A percentile compares a stretch with the other conserved stretches of the same genome.
Evolutionary conservation across 2,888 invertebrate species (phyloP).

Genomic region (Branchipolynoe longqiensis): DNA sequence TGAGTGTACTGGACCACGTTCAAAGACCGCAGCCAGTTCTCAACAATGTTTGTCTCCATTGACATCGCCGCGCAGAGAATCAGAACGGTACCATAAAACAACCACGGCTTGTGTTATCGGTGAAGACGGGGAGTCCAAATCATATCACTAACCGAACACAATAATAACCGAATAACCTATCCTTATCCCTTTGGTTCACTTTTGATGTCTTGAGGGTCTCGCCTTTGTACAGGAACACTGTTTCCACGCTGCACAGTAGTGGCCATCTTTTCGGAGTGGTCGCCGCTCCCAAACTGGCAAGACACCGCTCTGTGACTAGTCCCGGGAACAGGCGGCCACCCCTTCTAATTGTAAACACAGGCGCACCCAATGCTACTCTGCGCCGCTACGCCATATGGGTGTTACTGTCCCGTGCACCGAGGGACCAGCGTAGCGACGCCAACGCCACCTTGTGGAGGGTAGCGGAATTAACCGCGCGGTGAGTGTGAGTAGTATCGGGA

Average conservation of each 20-base stretch:
- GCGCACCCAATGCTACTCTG: not conserved
- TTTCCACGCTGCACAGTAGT: no score
- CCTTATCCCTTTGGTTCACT: no score
- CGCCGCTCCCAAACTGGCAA: no score
- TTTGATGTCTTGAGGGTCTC: no score
- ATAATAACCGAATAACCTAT: no score
- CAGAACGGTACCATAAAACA: not conserved
- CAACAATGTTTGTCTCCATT: slow-evolving; percentile 88
- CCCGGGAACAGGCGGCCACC: no score
- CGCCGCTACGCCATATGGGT: not conserved
- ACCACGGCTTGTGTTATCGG: no score
- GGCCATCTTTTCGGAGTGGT: no score
- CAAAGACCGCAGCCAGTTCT: slow-evolving; percentile 93
- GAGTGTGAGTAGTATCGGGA: not conserved
- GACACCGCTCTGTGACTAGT: no score
- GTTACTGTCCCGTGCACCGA: not conserved
- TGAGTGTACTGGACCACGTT: slow-evolving; percentile 94
- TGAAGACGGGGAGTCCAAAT: not conserved
- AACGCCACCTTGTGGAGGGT: not conserved
- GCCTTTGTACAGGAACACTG: no score
- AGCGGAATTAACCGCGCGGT: not conserved
- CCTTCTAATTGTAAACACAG: not conserved
- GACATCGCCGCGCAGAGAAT: not conserved
- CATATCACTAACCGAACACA: not conserved
- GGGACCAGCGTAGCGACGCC: not conserved